These are phyloP conservation scores for Smittia aterrima DNA, from an alignment of 2,888 invertebrate species.

Conservation along the genomic window DNA sequence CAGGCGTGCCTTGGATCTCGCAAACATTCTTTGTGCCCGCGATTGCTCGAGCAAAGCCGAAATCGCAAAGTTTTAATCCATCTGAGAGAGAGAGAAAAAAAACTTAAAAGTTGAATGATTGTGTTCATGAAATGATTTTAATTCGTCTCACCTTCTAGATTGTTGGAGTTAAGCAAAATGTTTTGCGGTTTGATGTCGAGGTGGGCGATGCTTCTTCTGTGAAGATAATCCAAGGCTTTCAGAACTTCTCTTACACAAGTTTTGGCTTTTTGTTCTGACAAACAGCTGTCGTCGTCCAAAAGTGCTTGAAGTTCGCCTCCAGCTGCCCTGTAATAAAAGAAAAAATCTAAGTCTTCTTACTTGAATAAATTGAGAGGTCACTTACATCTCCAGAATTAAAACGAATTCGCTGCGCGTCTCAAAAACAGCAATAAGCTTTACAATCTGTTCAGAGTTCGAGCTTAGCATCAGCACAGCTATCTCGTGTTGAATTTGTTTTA, in stretches of 20 bases:
- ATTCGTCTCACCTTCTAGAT: constrained; percentile 59
- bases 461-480: constrained; percentile 88
- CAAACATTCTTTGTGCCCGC: constrained; percentile 87
- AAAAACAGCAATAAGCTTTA: constrained; percentile 86
- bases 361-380: neutral
- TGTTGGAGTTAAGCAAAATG: constrained; percentile 78
- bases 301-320: constrained; percentile 87
- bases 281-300: constrained; percentile 79
- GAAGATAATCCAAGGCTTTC: constrained; percentile 85
- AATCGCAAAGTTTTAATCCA: constrained; percentile 84
- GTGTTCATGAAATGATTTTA: neutral
- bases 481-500: constrained; percentile 89
- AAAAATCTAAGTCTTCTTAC: neutral
- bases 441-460: constrained; percentile 78
- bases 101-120: neutral
- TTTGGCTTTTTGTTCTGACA: constrained; percentile 79
- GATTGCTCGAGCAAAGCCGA: constrained; percentile 89
- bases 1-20: constrained; percentile 92
- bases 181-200: constrained; percentile 97
- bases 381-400: constrained; percentile 87
- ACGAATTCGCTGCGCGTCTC: constrained; percentile 73
- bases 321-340: constrained; percentile 64
- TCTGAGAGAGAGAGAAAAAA: constrained; percentile 46
- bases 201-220: constrained; percentile 90
- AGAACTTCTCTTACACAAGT: constrained; percentile 87